Evolutionary conservation across 2,888 invertebrate genomes (phyloP), one percentile per base, ranked within the genome.

Genomic region (Dilophus febrilis): DNA sequence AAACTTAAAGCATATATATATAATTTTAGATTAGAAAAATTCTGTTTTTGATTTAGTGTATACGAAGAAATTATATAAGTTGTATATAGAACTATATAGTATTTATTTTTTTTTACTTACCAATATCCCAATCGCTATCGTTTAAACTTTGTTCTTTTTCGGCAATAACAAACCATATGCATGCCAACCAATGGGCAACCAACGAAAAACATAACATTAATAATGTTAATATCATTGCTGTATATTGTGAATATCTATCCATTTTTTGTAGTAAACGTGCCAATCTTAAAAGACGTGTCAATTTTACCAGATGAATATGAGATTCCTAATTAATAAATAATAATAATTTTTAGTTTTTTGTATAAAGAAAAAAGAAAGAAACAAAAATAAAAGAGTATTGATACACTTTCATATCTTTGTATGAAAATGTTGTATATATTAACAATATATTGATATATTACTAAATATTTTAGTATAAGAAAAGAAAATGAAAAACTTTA

Each of bases 131-230:
- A 49, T 74, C 73, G 39, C 57, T 62, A 49, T 74, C 72, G 47
- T 72, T 68, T 48, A 67, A 67, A 38, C 75, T 70, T 46, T 80
- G 72, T 61, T 92, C 92, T 55, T 81, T 81, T 53, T 85, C 84
- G 8, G 92, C 94, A 51, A 94, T 90, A 50, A 90, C 86, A 64
- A 85, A 94, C 94, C 94, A 95, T 51, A 94, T 78, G 62, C 94
- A 94, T 12, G 94, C 94, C 45, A 94, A 68, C 94, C 94, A 94
- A 62, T 95, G 94, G 3, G 94, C 92, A 39, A 91, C 79, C 50
- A 94, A 67, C 33, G 88, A 84, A 65, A 94, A 95, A 51, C 84
- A 87, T 41, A 91, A 71, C 91, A 95, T 92, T 52, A 94, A 69
- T 45, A 95, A 71, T 11, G 91, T 88, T 47, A 94, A 70, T 53